Percentiles rank a stretch among this genome's conserved stretches.
phyloP scores from a whole-genome alignment of 2,797 vertebrate genomes.

The Melopsittacus undulatus region DNA sequence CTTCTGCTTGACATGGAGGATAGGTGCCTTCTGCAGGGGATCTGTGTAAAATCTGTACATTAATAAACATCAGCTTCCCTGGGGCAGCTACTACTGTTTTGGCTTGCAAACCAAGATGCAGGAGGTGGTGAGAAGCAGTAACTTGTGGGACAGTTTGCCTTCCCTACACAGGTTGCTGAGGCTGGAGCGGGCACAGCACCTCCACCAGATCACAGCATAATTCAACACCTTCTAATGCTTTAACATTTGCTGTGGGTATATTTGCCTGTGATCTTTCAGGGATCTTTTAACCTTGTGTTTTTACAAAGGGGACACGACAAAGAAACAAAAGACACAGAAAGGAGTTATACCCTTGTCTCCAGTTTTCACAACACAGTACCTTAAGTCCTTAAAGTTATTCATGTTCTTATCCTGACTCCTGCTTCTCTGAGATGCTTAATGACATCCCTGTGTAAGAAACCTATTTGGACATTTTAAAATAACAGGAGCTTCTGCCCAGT shows the following conservation, averaged over 20 bases:
- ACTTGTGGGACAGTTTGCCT: neutral
- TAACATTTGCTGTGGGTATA: neutral
- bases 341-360: neutral
- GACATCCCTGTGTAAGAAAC: neutral
- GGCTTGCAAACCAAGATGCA: neutral
- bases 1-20: rapidly evolving
- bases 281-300: neutral
- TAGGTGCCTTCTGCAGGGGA: neutral
- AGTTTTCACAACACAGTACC: neutral
- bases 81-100: neutral
- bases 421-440: neutral
- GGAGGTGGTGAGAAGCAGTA: neutral
- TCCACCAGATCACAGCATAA: neutral
- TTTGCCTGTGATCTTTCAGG: neutral
- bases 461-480: neutral
- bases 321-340: neutral
- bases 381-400: neutral
- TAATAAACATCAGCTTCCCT: neutral
- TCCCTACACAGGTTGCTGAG: neutral
- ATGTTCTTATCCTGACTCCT: neutral
- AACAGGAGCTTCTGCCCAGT: neutral
- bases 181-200: neutral
- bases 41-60: neutral
- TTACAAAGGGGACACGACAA: neutral
- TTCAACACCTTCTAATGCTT: neutral